Conservation (phyloP, 2,113 vertebrate genomes). For the Myocastor coypus region DNA sequence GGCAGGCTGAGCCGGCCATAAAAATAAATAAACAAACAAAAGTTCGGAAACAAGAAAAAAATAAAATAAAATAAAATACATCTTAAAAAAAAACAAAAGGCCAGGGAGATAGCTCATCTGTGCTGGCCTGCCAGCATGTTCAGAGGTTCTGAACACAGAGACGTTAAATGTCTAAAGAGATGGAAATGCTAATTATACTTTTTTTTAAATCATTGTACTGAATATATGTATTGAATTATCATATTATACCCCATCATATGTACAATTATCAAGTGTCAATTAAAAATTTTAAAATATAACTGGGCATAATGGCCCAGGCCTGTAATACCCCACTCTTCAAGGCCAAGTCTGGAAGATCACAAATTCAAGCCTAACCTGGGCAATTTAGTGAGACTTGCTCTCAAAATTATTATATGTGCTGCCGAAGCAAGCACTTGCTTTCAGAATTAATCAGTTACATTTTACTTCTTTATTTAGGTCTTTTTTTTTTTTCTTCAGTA, state of each 20-base stretch:
- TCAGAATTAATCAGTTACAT: not conserved
- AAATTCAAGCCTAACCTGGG: not conserved
- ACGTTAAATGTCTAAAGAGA: not conserved
- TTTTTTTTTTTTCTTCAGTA: not conserved
- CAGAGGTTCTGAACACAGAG: not conserved
- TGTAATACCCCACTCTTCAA: not conserved
- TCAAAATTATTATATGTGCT: not conserved
- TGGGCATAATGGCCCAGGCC: no score
- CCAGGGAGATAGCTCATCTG: no score
- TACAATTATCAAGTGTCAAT: not conserved
- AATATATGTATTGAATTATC: not conserved
- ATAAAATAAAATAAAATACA: no score
- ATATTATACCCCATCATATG: not conserved
- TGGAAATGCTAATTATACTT: not conserved
- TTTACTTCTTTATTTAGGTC: not conserved
- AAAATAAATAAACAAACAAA: no score
- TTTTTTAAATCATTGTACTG: not conserved
- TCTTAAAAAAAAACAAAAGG: no score
- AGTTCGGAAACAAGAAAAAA: no score
- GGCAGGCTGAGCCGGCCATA: no score
- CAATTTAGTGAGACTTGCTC: not conserved
- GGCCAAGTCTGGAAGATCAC: not conserved
- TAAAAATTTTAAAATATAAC: not conserved
- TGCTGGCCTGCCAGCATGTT: no score
- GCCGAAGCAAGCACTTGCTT: not conserved